Conservation (phyloP, 2,888 invertebrate species). For the Tolmerus cingulatus region DNA sequence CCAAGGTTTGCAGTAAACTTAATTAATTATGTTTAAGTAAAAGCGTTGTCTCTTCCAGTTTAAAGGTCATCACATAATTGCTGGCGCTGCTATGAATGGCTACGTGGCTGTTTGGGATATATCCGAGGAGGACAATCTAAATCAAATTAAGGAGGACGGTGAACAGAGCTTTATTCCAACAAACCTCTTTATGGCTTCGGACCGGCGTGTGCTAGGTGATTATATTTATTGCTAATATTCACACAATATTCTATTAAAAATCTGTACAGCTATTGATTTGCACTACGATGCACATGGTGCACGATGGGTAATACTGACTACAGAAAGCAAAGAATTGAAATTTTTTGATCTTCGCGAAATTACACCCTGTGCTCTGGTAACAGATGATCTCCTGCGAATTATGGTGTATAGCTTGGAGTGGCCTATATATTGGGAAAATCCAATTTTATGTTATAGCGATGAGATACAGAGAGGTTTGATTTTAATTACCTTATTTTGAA, state of each 20-base stretch:
- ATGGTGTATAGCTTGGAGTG: conserved; percentile 53
- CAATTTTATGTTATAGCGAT: conserved; percentile 53
- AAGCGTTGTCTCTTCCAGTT: conserved; percentile 43
- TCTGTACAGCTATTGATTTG: conserved; percentile 54
- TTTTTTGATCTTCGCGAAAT: conserved; percentile 57
- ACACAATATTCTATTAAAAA: not conserved
- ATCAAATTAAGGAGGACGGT: conserved; percentile 54
- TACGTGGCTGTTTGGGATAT: conserved; percentile 71
- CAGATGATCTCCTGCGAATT: conserved; percentile 50
- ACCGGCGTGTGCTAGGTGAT: not conserved
- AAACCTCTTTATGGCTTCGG: conserved; percentile 59
- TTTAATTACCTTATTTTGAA: not conserved
- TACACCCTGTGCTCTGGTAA: conserved; percentile 52
- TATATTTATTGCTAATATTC: not conserved
- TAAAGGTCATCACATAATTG: conserved; percentile 65
- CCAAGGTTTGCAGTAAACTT: conserved; percentile 54
- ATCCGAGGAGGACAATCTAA: conserved; percentile 57
- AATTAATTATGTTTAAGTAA: not conserved
- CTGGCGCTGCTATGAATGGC: conserved; percentile 72
- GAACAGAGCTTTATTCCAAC: conserved; percentile 64
- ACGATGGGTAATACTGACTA: conserved; percentile 57
- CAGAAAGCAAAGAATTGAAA: conserved; percentile 51
- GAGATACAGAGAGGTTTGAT: conserved; percentile 51
- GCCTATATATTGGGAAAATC: conserved; percentile 58
- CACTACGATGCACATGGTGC: conserved; percentile 58